Base-by-base conservation (phyloP, 37 sponge, comb jelly and placozoan genomes). In the Axinella damicornis region DNA sequence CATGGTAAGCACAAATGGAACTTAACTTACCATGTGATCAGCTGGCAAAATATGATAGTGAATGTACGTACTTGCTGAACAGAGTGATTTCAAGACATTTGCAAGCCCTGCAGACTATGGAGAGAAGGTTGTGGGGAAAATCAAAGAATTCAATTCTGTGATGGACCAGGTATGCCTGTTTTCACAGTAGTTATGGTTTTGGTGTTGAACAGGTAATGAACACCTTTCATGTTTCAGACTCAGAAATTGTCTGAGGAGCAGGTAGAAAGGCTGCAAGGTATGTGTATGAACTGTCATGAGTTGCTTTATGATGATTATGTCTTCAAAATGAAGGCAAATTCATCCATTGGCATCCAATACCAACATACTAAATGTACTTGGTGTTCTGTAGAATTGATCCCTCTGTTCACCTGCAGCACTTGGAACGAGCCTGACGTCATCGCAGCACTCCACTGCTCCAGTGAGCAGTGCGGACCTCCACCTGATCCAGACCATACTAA, bases 101-200 rank as follows among this genome's bases (percentile, higher is more conserved):
- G 40, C 65, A 19, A 86, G 86, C 28, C 73, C 94, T 11, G 57
- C 34, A 40, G 94, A 89, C 22, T 93, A 93, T 73, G 78, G 68
- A 27, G 74, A 70, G 0, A 93, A 93, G 63, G 82, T 93, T 39
- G 41, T 89, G 31, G 79, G 57, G 12, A 93, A 93, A 53, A 70
- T 94, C 0, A 81, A 32, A 12, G 91, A 90, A 66, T 90, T 90
- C 69, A 94, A 86, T 61, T 56, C 60, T 16, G 19, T 69, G 28
- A 4, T 86, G 0, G 22, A 27, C 31, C 33, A 80, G 66, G 91
- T 85, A 52, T 9, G 64, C 20, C 2, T 17, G 14, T 67, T 17
- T n/a, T n/a, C n/a, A n/a, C n/a, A n/a, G n/a, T n/a, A n/a, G n/a
- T n/a, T n/a, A n/a, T n/a, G n/a, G n/a, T n/a, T n/a, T n/a, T n/a